phyloP scores from a whole-genome alignment of 2,797 vertebrate genomes.

The Lacerta agilis region DNA sequence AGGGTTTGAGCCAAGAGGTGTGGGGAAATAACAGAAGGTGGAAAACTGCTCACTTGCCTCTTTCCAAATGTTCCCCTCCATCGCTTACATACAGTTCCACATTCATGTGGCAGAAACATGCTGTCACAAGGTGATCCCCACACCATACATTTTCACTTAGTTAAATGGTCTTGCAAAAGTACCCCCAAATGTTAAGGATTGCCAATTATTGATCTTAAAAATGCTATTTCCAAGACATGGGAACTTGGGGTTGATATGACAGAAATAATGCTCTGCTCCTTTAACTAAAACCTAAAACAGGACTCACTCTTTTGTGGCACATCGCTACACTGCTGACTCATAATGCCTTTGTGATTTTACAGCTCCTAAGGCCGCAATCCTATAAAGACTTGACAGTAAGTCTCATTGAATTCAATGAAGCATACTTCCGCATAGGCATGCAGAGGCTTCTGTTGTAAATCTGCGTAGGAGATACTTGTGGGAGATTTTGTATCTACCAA shows the following conservation, averaged over 20 bases:
- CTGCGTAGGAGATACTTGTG: too few relatives aligned
- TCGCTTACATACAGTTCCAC: not conserved
- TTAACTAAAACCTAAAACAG: not conserved
- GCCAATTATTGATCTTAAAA: not conserved
- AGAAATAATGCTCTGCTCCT: not conserved
- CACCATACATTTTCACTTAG: not conserved
- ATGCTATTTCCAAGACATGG: not conserved
- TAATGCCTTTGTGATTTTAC: too few relatives aligned
- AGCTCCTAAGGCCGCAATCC: too few relatives aligned
- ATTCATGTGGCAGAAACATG: not conserved
- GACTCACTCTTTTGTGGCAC: not conserved
- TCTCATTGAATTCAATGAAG: too few relatives aligned
- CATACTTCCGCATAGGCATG: too few relatives aligned
- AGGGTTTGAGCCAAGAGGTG: not conserved
- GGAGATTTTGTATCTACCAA: too few relatives aligned
- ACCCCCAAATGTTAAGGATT: not conserved
- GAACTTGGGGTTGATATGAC: not conserved
- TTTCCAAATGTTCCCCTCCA: not conserved
- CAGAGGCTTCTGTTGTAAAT: too few relatives aligned
- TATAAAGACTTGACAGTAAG: too few relatives aligned
- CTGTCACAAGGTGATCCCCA: not conserved
- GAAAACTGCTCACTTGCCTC: not conserved
- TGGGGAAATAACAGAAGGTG: slow-evolving; percentile 42
- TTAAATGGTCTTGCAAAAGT: not conserved
- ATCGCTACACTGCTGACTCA: too few relatives aligned